These are phyloP conservation scores for Seira sanloemensis DNA, from an alignment of 2,888 invertebrate species.

Conservation along the genomic window DNA sequence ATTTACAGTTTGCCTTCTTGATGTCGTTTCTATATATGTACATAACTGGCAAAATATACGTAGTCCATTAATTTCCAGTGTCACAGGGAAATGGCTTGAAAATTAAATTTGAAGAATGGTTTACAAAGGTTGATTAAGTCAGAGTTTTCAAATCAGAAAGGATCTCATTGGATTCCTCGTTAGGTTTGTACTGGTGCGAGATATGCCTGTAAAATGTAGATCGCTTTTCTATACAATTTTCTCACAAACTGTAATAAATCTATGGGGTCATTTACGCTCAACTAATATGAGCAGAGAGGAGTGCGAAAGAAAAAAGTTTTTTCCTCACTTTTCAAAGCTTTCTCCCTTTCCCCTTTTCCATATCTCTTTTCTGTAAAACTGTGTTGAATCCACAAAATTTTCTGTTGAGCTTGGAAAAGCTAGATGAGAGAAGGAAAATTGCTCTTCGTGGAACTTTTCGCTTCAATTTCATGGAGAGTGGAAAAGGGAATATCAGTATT, in stretches of 20 bases:
- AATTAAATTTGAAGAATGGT: no score
- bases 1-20: no score
- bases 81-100: no score
- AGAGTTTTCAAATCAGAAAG: not conserved
- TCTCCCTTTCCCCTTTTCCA: not conserved
- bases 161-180: no score
- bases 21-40: no score
- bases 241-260: constrained; percentile 58
- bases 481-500: not conserved
- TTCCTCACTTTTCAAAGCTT: constrained; percentile 50
- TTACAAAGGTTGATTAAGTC: no score
- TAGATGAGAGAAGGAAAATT: not conserved
- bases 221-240: not conserved
- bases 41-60: no score
- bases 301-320: constrained; percentile 17
- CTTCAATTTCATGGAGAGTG: not conserved
- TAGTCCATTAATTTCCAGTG: no score
- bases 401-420: not conserved
- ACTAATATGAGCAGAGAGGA: constrained; percentile 63
- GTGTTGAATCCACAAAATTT: not conserved
- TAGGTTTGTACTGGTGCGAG: no score
- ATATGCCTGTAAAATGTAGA: not conserved
- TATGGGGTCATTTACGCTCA: constrained; percentile 67
- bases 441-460: constrained; percentile 4
- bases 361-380: constrained; percentile 17